Base-by-base conservation (phyloP, 2,888 invertebrate genomes). In the Poecilobothrus nobilitatus region DNA sequence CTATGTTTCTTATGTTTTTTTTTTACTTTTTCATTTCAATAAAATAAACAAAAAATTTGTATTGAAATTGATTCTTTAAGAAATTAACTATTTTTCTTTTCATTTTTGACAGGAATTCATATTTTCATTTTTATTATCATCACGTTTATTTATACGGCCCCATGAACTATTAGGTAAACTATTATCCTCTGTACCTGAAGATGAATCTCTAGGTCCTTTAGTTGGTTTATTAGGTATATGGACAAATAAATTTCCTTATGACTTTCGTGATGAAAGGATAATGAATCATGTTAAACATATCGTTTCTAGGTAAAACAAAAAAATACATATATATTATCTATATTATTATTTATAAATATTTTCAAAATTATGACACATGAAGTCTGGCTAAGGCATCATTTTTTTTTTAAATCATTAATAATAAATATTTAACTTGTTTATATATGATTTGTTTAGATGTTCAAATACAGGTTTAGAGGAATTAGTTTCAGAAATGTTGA, bases 211-310 rank as follows among this genome's bases (percentile, higher is more conserved):
- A 73, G 80, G 80, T 73, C 78, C 80, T 71, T 76, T 81, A 73
- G 80, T 81, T 71, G 77, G 77, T 71, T 76, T 81, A 71, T 73
- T 81, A 73, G 76, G 79, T 72, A 78, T 80, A 73, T 82, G 82
- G 82, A 80, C 81, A 71, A 77, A 78, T 73, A 81, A 77, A 74
- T 82, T 81, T 75, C 82, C 82, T 69, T 82, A 82, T 72, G 82
- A 82, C 78, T 82, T 80, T 75, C 81, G 82, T 72, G 82, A 81
- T 76, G 82, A 82, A 74, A 78, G 80, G 67, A 82, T 82, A 76
- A 82, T 82, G 82, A 79, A 76, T 75, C 82, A 82, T 78, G 81
- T 82, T 74, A 81, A 81, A 79, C 81, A 81, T 80, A 81, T 81
- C 80, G 81, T 81, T 78, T 77, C 78, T 73, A 80, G 78, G 80